A percentile compares a stretch with the other conserved stretches of the same genome.
Evolutionary conservation across 2,888 invertebrate species (phyloP).

Genomic region (Podabrus alpinus): DNA sequence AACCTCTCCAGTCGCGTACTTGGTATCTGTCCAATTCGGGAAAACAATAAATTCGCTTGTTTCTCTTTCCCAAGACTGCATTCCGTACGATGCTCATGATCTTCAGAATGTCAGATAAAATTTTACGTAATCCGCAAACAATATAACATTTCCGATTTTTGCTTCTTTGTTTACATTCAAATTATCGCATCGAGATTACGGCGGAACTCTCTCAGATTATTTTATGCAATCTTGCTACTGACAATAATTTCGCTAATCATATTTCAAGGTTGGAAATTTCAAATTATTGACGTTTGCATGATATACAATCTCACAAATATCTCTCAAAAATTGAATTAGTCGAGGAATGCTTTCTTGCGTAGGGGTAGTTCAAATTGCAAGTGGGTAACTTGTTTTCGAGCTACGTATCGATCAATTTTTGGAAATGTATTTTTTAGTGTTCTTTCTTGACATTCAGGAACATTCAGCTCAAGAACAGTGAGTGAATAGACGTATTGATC

Average conservation of each 20-base stretch:
- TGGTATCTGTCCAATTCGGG: neutral
- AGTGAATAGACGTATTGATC: neutral
- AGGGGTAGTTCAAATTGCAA: too few relatives aligned
- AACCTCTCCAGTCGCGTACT: neutral
- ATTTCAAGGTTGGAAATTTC: neutral
- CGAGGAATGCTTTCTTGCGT: too few relatives aligned
- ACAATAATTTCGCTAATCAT: too few relatives aligned
- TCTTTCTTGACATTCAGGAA: neutral
- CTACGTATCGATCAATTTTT: neutral
- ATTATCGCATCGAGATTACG: neutral
- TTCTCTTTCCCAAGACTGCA: too few relatives aligned
- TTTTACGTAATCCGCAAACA: too few relatives aligned
- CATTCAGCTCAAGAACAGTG: neutral
- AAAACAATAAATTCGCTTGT: neutral
- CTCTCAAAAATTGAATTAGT: too few relatives aligned
- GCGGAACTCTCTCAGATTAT: neutral
- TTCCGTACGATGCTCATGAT: too few relatives aligned
- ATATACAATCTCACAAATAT: too few relatives aligned
- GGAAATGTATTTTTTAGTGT: neutral
- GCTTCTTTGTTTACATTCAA: neutral
- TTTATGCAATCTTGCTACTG: neutral
- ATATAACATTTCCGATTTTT: neutral
- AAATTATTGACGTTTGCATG: too few relatives aligned
- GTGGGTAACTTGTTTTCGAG: neutral
- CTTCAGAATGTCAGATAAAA: too few relatives aligned